These are phyloP conservation scores for Serrognathus titanus DNA, from an alignment of 2,888 invertebrate species.

Conservation along the genomic window DNA sequence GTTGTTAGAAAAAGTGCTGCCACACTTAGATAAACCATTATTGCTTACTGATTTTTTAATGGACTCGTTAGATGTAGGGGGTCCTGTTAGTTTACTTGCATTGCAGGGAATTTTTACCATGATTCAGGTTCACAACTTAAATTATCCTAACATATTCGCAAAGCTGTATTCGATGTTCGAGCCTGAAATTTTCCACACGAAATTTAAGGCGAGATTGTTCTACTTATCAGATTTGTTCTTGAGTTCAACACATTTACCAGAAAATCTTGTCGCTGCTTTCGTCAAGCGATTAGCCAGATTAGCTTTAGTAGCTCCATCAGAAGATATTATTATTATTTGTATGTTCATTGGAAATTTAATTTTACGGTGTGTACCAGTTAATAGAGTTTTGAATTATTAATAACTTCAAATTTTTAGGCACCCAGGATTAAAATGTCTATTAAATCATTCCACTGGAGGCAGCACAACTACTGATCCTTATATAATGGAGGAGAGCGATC, in stretches of 20 bases:
- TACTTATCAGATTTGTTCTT: slow-evolving; percentile 87
- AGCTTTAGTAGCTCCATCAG: slow-evolving; percentile 77
- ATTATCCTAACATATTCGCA: slow-evolving; percentile 92
- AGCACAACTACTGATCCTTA: slow-evolving; percentile 73
- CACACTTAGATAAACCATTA: slow-evolving; percentile 75
- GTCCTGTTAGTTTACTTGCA: slow-evolving; percentile 83
- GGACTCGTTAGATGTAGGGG: slow-evolving; percentile 83
- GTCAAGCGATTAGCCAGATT: slow-evolving; percentile 84
- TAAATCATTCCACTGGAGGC: slow-evolving; percentile 53
- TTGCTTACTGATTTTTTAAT: slow-evolving; percentile 88
- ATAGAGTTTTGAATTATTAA: not conserved
- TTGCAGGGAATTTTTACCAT: slow-evolving; percentile 82
- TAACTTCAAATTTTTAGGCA: slow-evolving; percentile 59
- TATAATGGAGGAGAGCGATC: slow-evolving; percentile 76
- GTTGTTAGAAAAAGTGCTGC: slow-evolving; percentile 78
- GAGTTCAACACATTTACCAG: slow-evolving; percentile 91
- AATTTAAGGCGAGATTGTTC: slow-evolving; percentile 84
- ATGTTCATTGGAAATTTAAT: slow-evolving; percentile 83
- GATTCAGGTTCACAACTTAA: slow-evolving; percentile 87
- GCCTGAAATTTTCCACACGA: slow-evolving; percentile 85
- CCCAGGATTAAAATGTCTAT: slow-evolving; percentile 70
- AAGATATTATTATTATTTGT: slow-evolving; percentile 72
- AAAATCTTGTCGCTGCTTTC: slow-evolving; percentile 88
- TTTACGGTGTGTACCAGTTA: slow-evolving; percentile 45
- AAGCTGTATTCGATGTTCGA: slow-evolving; percentile 94